These are phyloP conservation scores for Yponomeuta plumbellus DNA, from an alignment of 2,888 invertebrate genomes.

Conservation along the genomic window DNA sequence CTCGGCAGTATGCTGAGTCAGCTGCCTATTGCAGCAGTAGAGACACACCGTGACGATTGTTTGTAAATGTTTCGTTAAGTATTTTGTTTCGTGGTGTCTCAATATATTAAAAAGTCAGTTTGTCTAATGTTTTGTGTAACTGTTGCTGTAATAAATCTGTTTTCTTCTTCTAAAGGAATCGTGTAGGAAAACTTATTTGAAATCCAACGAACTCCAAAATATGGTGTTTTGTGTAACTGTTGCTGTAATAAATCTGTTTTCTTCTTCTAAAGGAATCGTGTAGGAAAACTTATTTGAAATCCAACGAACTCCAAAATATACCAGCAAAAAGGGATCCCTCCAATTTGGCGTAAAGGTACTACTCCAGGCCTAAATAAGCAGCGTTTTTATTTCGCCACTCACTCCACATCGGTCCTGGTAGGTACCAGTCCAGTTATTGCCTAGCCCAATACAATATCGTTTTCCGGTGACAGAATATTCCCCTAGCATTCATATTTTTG, in stretches of 20 bases:
- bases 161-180: no score
- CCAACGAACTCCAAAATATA: background rate
- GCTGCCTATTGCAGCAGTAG: no score
- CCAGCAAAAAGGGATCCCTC: background rate
- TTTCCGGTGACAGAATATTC: conserved; percentile 43
- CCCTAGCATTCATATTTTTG: background rate
- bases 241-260: no score
- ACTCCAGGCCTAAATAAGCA: conserved; percentile 6
- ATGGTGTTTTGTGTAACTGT: no score
- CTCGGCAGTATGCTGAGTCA: no score
- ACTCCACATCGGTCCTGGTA: conserved; percentile 17
- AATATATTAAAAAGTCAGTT: no score
- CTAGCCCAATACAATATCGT: conserved; percentile 48
- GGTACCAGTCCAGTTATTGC: conserved; percentile 17
- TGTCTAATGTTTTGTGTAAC: no score
- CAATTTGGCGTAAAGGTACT: background rate
- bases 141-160: no score
- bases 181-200: background rate
- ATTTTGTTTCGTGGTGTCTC: no score
- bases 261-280: no score
- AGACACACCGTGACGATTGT: no score
- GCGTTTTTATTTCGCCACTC: conserved; percentile 13
- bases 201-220: background rate
- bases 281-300: background rate
- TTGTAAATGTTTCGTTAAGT: no score